Conservation (phyloP, 1,140 invertebrate species). For the Colletes latitarsis region DNA sequence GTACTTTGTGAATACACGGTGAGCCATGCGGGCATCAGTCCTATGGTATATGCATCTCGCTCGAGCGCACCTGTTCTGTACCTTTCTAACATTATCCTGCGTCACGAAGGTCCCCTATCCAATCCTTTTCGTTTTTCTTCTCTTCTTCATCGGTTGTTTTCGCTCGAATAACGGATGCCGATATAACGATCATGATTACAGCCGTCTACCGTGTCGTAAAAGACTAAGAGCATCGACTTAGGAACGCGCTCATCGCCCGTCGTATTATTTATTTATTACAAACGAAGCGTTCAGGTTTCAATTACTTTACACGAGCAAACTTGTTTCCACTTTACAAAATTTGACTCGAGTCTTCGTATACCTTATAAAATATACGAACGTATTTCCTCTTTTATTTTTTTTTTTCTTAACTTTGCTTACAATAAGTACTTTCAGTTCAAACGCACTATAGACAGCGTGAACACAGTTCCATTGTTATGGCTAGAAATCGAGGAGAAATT, state of each 20-base stretch:
- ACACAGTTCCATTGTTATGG: too few species aligned
- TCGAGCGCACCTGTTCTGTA: slow-evolving; percentile 55
- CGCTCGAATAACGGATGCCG: slow-evolving; percentile 18
- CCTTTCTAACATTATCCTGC: slow-evolving; percentile 50
- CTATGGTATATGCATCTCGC: slow-evolving; percentile 38
- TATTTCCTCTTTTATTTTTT: too few species aligned
- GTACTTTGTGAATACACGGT: slow-evolving; percentile 68
- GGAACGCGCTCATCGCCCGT: background rate
- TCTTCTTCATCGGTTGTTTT: background rate
- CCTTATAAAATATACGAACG: too few species aligned
- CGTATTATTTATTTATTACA: background rate
- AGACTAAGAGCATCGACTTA: slow-evolving; percentile 1
- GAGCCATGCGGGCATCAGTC: slow-evolving; percentile 57
- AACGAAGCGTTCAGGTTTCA: background rate
- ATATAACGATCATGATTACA: slow-evolving; percentile 11
- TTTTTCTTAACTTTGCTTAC: too few species aligned
- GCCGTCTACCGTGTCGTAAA: background rate
- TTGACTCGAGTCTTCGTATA: too few species aligned
- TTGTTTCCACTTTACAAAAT: too few species aligned
- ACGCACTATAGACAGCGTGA: too few species aligned
- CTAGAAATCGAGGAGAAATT: too few species aligned
- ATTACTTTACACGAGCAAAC: too few species aligned
- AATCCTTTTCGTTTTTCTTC: background rate
- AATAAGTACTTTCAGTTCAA: too few species aligned
- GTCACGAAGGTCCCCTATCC: background rate